These are phyloP conservation scores for Ceyx melanurus DNA, from an alignment of 2,113 vertebrate species.

Conservation along the genomic window DNA sequence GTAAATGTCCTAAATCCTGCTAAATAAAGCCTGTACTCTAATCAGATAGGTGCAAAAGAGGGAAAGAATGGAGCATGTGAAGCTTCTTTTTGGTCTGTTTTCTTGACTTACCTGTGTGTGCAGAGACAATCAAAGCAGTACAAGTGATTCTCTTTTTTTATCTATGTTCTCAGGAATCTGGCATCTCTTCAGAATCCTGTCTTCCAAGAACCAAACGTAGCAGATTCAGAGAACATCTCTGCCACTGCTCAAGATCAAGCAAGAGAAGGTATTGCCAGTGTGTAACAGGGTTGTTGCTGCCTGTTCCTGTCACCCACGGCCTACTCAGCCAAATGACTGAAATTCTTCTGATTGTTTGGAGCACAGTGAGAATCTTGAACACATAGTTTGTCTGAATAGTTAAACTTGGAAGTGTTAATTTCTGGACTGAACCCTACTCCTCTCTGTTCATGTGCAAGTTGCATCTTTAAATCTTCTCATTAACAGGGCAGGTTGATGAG, in stretches of 20 bases:
- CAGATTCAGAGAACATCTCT: neutral
- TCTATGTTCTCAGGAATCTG: constrained; percentile 45
- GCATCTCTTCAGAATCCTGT: neutral
- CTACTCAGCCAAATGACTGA: neutral
- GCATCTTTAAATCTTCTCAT: neutral
- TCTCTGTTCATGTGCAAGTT: neutral
- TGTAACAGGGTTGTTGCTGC: neutral
- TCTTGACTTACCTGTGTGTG: neutral
- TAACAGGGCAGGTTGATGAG: neutral
- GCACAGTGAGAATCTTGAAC: neutral
- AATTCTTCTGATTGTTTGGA: neutral
- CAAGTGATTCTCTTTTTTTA: neutral
- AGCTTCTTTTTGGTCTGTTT: neutral
- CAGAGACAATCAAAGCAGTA: neutral
- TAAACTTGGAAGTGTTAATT: neutral
- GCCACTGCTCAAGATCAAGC: constrained; percentile 34
- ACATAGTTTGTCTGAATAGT: neutral
- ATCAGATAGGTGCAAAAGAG: neutral
- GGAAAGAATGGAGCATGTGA: neutral
- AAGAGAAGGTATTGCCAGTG: constrained; percentile 71
- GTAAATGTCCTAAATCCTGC: neutral
- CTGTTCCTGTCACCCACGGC: neutral
- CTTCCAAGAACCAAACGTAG: constrained; percentile 25
- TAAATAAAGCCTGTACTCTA: neutral
- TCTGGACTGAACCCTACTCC: neutral